Percentiles rank a stretch among this genome's conserved stretches.
Conservation (phyloP, 2,888 invertebrate genomes). For the Aspidiotus rigidus region DNA sequence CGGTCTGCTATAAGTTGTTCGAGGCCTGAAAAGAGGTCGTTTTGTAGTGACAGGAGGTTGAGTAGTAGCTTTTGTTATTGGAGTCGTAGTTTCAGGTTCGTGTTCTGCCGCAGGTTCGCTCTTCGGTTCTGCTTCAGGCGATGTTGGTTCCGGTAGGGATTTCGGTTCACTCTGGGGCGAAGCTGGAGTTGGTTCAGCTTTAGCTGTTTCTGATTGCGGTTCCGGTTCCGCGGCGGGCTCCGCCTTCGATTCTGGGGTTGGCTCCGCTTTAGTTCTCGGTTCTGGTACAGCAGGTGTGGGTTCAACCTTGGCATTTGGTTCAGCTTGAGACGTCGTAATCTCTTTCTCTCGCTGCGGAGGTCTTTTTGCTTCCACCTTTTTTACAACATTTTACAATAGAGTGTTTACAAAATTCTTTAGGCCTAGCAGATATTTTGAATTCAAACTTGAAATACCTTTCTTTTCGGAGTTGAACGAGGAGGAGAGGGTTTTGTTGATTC, state of each 20-base stretch:
- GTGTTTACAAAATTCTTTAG: no score
- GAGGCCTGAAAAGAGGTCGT: conserved; percentile 22
- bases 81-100: conserved; percentile 41
- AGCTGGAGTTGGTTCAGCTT: conserved; percentile 37
- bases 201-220: conserved; percentile 38
- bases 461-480: conserved; percentile 38
- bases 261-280: conserved; percentile 43
- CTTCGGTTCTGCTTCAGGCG: conserved; percentile 40
- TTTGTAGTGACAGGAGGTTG: conserved; percentile 25
- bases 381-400: no score
- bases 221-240: conserved; percentile 42
- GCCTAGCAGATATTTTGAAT: no score
- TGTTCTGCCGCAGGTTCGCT: conserved; percentile 42
- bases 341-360: conserved; percentile 4
- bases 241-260: conserved; percentile 42
- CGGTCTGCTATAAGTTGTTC: conserved; percentile 21
- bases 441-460: conserved; percentile 39
- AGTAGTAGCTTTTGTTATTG: conserved; percentile 30
- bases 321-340: not conserved
- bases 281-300: conserved; percentile 44
- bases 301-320: conserved; percentile 38
- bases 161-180: conserved; percentile 41
- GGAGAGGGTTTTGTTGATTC: conserved; percentile 36
- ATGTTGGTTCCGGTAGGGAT: conserved; percentile 40
- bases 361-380: conserved; percentile 41